Evolutionary conservation across 2,797 vertebrate genomes (phyloP), one percentile per base, ranked within the genome.

Genomic region (Botia almorhae): DNA sequence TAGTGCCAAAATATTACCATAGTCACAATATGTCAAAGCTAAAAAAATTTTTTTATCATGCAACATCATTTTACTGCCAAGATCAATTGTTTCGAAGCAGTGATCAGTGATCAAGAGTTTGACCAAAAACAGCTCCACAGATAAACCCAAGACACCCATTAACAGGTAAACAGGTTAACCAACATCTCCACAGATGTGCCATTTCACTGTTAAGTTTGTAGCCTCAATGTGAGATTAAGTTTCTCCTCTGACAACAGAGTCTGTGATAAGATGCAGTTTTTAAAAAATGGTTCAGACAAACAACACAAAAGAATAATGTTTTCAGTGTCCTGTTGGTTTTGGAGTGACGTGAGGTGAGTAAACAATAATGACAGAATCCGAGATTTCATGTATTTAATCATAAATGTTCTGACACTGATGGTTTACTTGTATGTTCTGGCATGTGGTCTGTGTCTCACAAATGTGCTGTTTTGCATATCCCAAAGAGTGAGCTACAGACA

Each of bases 11-110:
- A 55, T 55, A 51, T 51, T 16, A 55, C 53, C 10, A 8, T 10
- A 46, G 43, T 46, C 43, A 46, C 1, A 46, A 68, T 76, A 60
- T 50, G 21, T 85, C 58, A 65, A 72, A 61, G 78, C 85, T 69
- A 51, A 86, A 90, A 83, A 86, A 87, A 82, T 87, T n/a, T n/a
- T n/a, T n/a, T n/a, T 87, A 84, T 77, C 36, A 16, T 33, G 13
- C 21, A 33, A n/a, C 8, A 55, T 58, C 19, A 5, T 7, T 61
- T 78, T 33, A 67, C 81, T 88, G 88, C 88, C 91, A 92, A 84
- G 84, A 88, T 92, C 90, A 90, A 91, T 56, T 83, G 64, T 88
- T 92, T 90, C 82, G 86, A 90, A 93, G 90, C 90, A 84, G 84
- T 84, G 85, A 87, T 89, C 84, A 87, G 87, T 90, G 88, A 91